Conservation (phyloP, 2,113 vertebrate genomes). For the Nanorana parkeri region DNA sequence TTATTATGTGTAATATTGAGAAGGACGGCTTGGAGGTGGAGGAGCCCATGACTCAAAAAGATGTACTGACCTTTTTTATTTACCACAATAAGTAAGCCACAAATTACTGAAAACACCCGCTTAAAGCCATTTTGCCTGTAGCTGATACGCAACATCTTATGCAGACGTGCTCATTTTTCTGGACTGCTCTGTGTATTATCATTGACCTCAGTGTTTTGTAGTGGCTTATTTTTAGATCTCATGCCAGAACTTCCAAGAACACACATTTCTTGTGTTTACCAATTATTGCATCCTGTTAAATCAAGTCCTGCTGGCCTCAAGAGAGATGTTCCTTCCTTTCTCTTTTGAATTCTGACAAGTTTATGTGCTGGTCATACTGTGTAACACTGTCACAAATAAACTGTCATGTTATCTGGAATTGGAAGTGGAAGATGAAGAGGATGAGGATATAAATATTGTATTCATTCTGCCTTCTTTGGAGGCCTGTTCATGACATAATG, state of each 20-base stretch:
- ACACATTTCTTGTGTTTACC: constrained; percentile 38
- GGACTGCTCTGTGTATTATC: neutral
- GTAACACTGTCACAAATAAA: constrained; percentile 23
- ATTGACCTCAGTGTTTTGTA: constrained; percentile 18
- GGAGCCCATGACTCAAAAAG: no score
- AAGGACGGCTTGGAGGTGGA: no score
- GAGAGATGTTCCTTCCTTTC: constrained; percentile 4
- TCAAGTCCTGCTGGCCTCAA: constrained; percentile 22
- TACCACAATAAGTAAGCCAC: no score
- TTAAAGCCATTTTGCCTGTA: neutral
- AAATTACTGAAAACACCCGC: neutral
- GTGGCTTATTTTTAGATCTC: constrained; percentile 17
- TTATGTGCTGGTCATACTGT: constrained; percentile 44
- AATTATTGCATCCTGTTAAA: constrained; percentile 38
- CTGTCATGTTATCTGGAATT: constrained; percentile 17
- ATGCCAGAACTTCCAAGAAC: constrained; percentile 25
- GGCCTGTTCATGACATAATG: no score
- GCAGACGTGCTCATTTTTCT: constrained; percentile 14
- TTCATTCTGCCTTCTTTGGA: neutral
- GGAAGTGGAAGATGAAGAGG: constrained; percentile 16
- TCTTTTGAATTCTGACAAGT: constrained; percentile 44
- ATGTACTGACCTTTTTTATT: no score
- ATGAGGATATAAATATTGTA: neutral
- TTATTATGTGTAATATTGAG: no score
- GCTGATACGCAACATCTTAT: neutral